A percentile compares a stretch with the other conserved stretches of the same genome.
Conservation (phyloP, 2,113 vertebrate genomes). For the Prionailurus bengalensis region DNA sequence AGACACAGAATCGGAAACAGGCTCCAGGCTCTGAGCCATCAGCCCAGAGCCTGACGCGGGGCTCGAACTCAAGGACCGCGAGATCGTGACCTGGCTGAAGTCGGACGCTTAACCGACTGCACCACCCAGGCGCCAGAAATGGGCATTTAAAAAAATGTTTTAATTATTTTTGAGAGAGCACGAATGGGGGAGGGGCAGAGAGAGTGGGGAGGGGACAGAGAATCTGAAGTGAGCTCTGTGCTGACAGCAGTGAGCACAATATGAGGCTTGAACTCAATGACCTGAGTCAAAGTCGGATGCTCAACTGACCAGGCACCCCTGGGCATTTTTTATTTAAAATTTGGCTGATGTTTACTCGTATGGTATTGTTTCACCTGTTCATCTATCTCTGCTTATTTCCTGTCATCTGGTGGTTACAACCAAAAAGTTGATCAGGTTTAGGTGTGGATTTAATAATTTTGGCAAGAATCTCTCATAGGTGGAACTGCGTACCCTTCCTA, state of each 20-base stretch:
- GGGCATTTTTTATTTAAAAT: not conserved
- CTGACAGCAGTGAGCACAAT: too few relatives aligned
- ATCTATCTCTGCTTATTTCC: not conserved
- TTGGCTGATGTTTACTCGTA: not conserved
- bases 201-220: too few relatives aligned
- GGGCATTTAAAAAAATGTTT: not conserved
- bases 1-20: too few relatives aligned
- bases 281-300: not conserved
- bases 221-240: too few relatives aligned
- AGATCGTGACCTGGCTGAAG: not conserved
- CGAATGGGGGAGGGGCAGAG: not conserved
- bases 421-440: not conserved
- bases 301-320: not conserved
- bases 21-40: too few relatives aligned
- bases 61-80: not conserved
- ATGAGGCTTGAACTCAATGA: not conserved
- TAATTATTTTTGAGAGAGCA: not conserved
- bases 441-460: slow-evolving; percentile 33
- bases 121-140: not conserved
- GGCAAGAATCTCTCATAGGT: slow-evolving; percentile 11
- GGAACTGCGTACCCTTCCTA: not conserved
- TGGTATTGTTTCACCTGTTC: not conserved
- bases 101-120: too few relatives aligned
- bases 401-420: not conserved
- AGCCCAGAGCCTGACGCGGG: not conserved